phyloP scores from a whole-genome alignment of 1,140 invertebrate species.

The Condylostylus longicornis region DNA sequence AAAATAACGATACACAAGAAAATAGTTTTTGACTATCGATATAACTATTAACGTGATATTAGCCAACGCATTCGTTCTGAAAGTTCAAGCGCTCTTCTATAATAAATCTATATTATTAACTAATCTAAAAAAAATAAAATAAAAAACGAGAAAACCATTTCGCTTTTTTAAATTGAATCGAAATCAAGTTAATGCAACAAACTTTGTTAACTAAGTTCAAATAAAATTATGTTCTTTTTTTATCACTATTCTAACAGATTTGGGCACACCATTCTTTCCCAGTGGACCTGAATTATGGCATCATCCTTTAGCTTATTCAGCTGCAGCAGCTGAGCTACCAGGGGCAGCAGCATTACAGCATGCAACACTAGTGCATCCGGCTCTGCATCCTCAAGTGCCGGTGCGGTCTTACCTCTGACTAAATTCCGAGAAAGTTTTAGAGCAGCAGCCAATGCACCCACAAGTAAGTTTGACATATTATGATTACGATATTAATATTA shows the following conservation, averaged over 20 bases:
- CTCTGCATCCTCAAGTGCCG: conserved; percentile 91
- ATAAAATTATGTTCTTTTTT: conserved; percentile 16
- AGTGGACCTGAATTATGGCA: conserved; percentile 84
- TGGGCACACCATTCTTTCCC: conserved; percentile 88
- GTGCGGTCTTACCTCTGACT: conserved; percentile 92
- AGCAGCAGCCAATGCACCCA: conserved; percentile 33
- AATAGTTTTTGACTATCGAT: too few species aligned
- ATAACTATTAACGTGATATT: too few species aligned
- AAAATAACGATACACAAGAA: too few species aligned
- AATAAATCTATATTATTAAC: too few species aligned
- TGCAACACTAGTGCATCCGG: conserved; percentile 80
- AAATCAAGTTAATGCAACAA: too few species aligned
- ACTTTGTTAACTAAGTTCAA: conserved; percentile 9
- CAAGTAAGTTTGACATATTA: conserved; percentile 25
- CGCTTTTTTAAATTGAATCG: too few species aligned
- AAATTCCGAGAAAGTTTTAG: conserved; percentile 67
- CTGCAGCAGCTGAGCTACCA: conserved; percentile 65
- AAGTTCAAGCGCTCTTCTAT: too few species aligned
- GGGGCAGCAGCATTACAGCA: conserved; percentile 63
- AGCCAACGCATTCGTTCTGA: too few species aligned
- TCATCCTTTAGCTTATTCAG: conserved; percentile 72
- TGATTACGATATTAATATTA: too few species aligned
- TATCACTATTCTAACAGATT: conserved; percentile 43
- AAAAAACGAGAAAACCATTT: too few species aligned
- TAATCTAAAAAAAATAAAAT: too few species aligned